These are phyloP conservation scores for Drosophila neonasuta DNA, from an alignment of 2,888 invertebrate species.

Conservation along the genomic window DNA sequence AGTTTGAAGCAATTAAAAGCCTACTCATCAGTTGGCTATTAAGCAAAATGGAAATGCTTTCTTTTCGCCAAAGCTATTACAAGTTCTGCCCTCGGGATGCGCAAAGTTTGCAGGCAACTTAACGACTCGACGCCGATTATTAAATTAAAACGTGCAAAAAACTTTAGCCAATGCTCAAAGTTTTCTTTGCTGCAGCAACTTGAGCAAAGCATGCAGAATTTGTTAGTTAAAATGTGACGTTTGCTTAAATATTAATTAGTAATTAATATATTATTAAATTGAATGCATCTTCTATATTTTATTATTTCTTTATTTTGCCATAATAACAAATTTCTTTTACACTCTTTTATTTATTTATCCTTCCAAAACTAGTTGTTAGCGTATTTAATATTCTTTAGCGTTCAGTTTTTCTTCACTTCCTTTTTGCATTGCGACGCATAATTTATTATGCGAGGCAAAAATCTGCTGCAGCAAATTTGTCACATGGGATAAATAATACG, in stretches of 20 bases:
- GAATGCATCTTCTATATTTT: not conserved
- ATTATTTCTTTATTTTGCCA: not conserved
- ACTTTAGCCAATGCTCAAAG: conserved; percentile 49
- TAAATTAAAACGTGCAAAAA: conserved; percentile 76
- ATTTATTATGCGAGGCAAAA: conserved; percentile 67
- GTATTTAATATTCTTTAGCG: conserved; percentile 2
- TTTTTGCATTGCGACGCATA: conserved; percentile 46
- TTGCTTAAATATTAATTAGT: not conserved
- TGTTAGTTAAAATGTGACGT: not conserved
- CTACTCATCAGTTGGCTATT: conserved; percentile 50
- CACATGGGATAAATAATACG: conserved; percentile 79
- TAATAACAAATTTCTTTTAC: not conserved
- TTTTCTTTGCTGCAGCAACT: conserved; percentile 30
- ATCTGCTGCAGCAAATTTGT: conserved; percentile 74
- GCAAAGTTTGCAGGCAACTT: conserved; percentile 58
- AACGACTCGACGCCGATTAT: conserved; percentile 66
- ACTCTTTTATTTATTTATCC: no score
- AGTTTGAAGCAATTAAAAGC: conserved; percentile 56
- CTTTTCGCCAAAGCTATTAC: conserved; percentile 25
- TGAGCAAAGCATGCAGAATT: not conserved
- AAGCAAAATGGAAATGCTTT: conserved; percentile 53
- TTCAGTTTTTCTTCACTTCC: not conserved
- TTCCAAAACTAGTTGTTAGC: not conserved
- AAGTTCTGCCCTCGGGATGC: conserved; percentile 12
- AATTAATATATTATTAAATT: no score